Percentiles rank a stretch among this genome's conserved stretches.
phyloP scores from a whole-genome alignment of 2,888 invertebrate genomes.

The Synanthedon andrenaeformis region DNA sequence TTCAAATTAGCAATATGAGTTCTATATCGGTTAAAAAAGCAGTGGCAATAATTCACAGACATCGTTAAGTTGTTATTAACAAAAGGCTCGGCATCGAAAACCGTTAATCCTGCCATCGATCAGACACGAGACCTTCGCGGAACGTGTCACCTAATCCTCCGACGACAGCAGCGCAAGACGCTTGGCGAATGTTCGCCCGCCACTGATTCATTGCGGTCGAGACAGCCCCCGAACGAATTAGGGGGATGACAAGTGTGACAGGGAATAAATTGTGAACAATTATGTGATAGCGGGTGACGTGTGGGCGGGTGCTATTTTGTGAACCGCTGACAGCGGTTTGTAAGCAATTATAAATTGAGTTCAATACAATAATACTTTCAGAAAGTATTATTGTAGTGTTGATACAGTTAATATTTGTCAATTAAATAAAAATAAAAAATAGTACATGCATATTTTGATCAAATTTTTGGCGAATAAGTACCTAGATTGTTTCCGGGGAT shows the following conservation, averaged over 20 bases:
- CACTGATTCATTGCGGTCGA: constrained; percentile 22
- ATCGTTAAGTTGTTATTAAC: neutral
- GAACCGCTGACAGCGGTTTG: neutral
- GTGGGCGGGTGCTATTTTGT: constrained; percentile 24
- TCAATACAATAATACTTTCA: no score
- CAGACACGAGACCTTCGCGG: constrained; percentile 44
- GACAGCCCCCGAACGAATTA: constrained; percentile 35
- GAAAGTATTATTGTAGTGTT: no score
- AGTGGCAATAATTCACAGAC: neutral
- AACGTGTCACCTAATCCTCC: constrained; percentile 51
- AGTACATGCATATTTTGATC: no score
- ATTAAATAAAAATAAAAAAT: no score
- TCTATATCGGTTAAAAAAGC: no score
- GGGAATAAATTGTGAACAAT: constrained; percentile 56
- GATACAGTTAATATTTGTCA: no score
- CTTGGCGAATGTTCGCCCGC: constrained; percentile 20
- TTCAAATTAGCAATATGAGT: no score
- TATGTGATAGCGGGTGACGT: constrained; percentile 29
- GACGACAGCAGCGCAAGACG: constrained; percentile 33
- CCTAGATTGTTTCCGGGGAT: no score
- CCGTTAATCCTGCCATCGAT: constrained; percentile 40
- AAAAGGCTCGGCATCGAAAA: neutral
- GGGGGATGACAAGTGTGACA: constrained; percentile 56
- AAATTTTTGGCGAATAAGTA: no score
- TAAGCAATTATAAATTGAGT: neutral